Evolutionary conservation across 2,113 vertebrate genomes (phyloP).

Genomic region (Larimichthys crocea): DNA sequence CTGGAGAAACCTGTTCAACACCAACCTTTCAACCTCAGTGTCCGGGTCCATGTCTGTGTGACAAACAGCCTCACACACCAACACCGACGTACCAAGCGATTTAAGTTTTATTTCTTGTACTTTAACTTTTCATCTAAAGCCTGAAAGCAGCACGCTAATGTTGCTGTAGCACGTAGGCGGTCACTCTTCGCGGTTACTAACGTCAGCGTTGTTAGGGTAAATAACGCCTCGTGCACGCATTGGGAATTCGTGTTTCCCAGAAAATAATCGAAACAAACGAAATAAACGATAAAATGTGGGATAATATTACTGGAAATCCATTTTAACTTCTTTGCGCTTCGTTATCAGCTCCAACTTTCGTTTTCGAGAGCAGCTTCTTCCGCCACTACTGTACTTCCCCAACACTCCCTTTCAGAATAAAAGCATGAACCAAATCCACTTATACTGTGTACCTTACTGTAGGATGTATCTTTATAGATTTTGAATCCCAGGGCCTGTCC

Average conservation of each 20-base stretch:
- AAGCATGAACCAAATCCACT: not conserved
- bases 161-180: too few relatives aligned
- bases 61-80: rapidly evolving
- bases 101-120: not conserved
- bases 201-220: too few relatives aligned
- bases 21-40: conserved; percentile 45
- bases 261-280: not conserved
- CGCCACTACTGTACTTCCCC: not conserved
- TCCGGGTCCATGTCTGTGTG: conserved; percentile 36
- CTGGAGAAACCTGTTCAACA: not conserved
- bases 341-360: not conserved
- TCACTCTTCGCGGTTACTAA: too few relatives aligned
- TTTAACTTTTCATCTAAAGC: not conserved
- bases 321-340: not conserved
- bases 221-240: not conserved
- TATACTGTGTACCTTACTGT: too few relatives aligned
- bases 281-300: not conserved
- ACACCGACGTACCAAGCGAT: rapidly evolving
- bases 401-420: conserved; percentile 8
- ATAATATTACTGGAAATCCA: not conserved
- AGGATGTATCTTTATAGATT: too few relatives aligned
- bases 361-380: not conserved
- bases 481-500: too few relatives aligned
- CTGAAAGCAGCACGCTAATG: too few relatives aligned
- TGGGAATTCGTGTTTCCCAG: too few relatives aligned